Conservation (phyloP, 2,113 vertebrate species). For the Burhinus bistriatus region DNA sequence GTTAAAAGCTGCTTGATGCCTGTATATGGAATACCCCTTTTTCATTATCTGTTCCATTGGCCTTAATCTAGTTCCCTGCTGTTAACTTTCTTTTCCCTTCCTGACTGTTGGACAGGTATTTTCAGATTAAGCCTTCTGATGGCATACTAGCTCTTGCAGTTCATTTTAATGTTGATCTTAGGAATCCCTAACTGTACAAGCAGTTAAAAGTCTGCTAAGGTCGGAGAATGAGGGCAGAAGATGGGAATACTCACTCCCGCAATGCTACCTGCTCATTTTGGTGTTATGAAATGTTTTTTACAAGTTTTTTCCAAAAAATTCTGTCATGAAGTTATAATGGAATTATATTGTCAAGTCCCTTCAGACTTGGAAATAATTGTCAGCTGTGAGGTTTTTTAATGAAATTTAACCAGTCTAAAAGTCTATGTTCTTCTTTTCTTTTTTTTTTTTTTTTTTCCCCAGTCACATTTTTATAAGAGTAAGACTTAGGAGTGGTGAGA, state of each 20-base stretch:
- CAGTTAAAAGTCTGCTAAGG: neutral
- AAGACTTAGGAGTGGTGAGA: neutral
- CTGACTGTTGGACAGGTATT: neutral
- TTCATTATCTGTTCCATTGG: neutral
- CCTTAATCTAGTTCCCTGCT: constrained; percentile 19
- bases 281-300: neutral
- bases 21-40: neutral
- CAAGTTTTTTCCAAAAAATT: neutral
- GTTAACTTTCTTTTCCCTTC: constrained; percentile 18
- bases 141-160: neutral
- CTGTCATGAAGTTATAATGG: neutral
- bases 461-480: neutral
- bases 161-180: neutral
- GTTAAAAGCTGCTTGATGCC: neutral
- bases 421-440: neutral
- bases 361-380: constrained; percentile 13
- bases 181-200: neutral
- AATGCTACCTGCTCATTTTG: neutral
- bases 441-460: accelerated
- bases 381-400: neutral
- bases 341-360: neutral
- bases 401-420: neutral
- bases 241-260: neutral
- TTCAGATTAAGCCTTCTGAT: constrained; percentile 22
- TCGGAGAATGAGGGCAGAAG: neutral